Evolutionary conservation across 2,113 vertebrate species (phyloP).

Genomic region (Nesospiza acunhae): DNA sequence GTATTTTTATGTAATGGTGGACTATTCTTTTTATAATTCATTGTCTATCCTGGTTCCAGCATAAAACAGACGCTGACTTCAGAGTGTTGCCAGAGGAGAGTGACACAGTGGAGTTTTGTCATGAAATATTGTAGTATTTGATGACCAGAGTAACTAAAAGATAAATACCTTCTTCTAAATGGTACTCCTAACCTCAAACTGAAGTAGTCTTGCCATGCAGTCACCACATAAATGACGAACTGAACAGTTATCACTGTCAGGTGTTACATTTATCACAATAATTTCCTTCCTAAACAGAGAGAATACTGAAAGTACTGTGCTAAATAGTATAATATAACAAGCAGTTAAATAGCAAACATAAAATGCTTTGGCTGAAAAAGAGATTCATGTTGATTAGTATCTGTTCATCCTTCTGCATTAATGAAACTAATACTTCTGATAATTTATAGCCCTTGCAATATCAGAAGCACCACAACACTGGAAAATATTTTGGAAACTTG

Average conservation of each 20-base stretch:
- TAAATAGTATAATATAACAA: background rate
- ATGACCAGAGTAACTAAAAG: conserved; percentile 10
- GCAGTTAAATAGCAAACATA: background rate
- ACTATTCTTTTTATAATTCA: background rate
- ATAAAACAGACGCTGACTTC: background rate
- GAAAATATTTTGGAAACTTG: conserved; percentile 4
- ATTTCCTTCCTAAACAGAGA: background rate
- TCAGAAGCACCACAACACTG: background rate
- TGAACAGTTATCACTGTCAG: background rate
- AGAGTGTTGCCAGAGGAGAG: background rate
- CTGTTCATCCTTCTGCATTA: background rate
- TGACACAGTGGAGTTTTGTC: background rate
- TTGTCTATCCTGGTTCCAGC: background rate
- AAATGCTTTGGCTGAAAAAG: background rate
- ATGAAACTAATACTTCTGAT: background rate
- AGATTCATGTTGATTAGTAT: background rate
- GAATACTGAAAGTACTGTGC: background rate
- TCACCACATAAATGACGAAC: background rate
- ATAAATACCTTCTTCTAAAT: background rate
- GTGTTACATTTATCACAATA: background rate
- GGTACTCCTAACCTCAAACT: background rate
- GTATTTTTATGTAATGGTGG: background rate
- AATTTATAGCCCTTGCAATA: background rate
- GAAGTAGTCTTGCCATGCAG: background rate
- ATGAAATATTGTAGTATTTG: background rate